Base-by-base conservation (phyloP, 2,888 invertebrate species). In the Schizaphis graminum region DNA sequence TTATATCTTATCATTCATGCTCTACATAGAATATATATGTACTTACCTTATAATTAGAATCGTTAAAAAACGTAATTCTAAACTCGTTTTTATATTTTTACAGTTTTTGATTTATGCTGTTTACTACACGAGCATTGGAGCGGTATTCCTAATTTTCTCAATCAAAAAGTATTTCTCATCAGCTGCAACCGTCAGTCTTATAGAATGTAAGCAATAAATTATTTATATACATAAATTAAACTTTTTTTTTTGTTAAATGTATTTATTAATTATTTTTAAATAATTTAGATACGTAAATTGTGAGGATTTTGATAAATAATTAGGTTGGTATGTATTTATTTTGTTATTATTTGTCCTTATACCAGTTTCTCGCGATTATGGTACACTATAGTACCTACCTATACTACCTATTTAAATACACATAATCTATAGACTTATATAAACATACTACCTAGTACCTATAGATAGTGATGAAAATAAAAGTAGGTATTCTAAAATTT, bases 101-200 rank as follows among this genome's bases (percentile, higher is more conserved):
- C 67, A 94, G 93, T 94, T 94, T 86, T 85, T 90, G 21, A 86
- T 94, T 49, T 94, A 94, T 57, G 57, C 93, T 41, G 49, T 89
- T 86, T 94, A 94, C 41, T 90, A 94, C 41, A 61, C 35, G 10
- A 21, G 47, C 13, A 35, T 94, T 49, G 93, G 93, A 86, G 41
- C 41, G 10, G 28, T 88, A 10, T 88, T 92, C 24, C 49, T 92
- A 41, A n/a, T 92, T 24, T 77, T 92, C 41, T 28, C 67, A 2
- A 77, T 92, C 53, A 77, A n/a, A 77, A 88, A 49, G 77, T 24
- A 67, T 67, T 88, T 88, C 24, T 61, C n/a, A 16, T 61, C n/a
- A 8, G 8, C 86, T 16, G 8, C n/a, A 16, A n/a, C 56, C 11
- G 86, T 47, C 26, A 26, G 7, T 13, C n/a, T 86, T n/a, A 35